Conservation (phyloP, 2,113 vertebrate genomes). For the Myotis brandtii region DNA sequence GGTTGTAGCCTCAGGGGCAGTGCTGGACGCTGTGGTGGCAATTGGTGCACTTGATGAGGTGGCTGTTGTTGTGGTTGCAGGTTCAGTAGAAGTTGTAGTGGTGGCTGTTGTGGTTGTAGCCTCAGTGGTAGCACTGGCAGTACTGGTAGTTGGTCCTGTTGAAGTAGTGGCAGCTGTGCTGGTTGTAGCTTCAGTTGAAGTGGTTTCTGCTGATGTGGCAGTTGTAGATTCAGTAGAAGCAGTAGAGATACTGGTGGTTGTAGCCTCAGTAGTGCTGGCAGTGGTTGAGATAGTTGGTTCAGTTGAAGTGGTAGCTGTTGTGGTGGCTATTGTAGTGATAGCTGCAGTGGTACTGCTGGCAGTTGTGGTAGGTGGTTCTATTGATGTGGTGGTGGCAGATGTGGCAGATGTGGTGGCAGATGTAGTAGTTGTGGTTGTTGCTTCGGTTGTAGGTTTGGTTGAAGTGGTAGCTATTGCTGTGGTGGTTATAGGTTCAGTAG, state of each 20-base stretch:
- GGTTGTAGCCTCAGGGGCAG: no score
- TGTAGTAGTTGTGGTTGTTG: background rate
- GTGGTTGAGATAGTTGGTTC: no score
- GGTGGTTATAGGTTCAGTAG: background rate
- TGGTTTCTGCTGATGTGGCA: background rate
- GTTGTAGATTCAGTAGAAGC: background rate
- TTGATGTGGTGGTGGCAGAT: no score
- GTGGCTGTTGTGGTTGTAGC: background rate
- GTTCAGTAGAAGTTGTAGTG: no score
- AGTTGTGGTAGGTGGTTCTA: background rate
- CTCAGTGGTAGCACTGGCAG: fast-evolving
- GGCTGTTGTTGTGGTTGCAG: no score
- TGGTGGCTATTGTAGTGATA: background rate
- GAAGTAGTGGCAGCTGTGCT: background rate
- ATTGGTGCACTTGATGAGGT: no score
- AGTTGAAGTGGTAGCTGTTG: background rate
- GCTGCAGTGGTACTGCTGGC: fast-evolving
- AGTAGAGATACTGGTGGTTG: background rate
- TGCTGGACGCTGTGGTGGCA: no score
- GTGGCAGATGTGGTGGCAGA: background rate
- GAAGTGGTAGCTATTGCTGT: background rate
- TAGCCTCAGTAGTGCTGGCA: background rate
- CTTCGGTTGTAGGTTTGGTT: no score
- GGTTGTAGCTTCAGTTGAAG: background rate
- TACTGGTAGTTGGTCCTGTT: no score